Evolutionary conservation across 2,797 vertebrate species (phyloP).

Genomic region (Hylomyscus alleni): DNA sequence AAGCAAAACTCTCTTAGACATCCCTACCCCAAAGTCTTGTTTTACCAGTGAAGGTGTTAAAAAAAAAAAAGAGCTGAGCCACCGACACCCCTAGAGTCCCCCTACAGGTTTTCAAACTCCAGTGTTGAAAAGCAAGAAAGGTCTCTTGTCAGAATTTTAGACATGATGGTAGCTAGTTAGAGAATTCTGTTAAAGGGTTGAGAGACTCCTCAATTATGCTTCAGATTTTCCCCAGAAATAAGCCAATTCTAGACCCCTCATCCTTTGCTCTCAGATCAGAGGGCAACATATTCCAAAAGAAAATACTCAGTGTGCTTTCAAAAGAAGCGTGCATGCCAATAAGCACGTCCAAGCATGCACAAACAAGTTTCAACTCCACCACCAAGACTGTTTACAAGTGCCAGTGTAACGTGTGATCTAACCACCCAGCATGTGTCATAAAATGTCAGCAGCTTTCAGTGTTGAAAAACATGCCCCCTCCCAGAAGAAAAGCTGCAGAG

Average conservation of each 20-base stretch:
- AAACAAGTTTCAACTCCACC: neutral
- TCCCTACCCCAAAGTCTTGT: neutral
- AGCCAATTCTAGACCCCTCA: constrained; percentile 49
- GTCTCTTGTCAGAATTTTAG: constrained; percentile 32
- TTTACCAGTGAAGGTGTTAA: neutral
- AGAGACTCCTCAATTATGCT: constrained; percentile 54
- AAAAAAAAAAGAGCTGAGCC: constrained; percentile 37
- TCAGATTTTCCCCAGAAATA: constrained; percentile 35
- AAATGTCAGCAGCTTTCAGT: constrained; percentile 87
- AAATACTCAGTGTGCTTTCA: neutral
- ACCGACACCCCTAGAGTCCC: constrained; percentile 9
- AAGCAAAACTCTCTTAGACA: neutral
- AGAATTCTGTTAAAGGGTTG: constrained; percentile 1
- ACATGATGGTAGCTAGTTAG: neutral
- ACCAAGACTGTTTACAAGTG: constrained; percentile 50
- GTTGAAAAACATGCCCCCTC: constrained; percentile 75
- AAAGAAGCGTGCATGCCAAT: neutral
- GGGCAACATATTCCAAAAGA: neutral
- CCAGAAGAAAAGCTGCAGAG: constrained; percentile 62
- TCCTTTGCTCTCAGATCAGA: constrained; percentile 28
- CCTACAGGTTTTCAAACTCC: neutral
- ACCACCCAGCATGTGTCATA: constrained; percentile 59
- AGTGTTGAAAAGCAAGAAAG: constrained; percentile 6
- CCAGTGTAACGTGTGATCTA: constrained; percentile 69
- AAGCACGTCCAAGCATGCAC: neutral